These are phyloP conservation scores for Porites rus DNA, from an alignment of 92 coral and sea anemone genomes.

Conservation along the genomic window DNA sequence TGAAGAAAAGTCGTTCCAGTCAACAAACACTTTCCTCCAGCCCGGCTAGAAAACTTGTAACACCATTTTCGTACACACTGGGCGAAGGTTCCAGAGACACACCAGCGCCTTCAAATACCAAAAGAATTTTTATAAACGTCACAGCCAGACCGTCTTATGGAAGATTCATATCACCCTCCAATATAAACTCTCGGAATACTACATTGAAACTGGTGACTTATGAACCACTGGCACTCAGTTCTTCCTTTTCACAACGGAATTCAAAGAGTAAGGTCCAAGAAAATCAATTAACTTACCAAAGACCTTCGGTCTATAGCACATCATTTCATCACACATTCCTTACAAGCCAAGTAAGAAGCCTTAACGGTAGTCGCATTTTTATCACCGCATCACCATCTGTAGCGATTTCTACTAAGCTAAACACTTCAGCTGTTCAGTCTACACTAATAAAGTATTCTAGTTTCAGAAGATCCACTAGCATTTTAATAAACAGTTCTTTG, in stretches of 20 bases:
- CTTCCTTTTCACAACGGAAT: neutral
- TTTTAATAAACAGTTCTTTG: neutral
- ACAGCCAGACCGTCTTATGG: neutral
- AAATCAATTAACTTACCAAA: neutral
- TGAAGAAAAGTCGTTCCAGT: neutral
- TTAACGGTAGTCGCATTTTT: neutral
- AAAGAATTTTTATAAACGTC: neutral
- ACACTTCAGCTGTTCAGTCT: neutral
- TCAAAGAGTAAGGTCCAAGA: neutral
- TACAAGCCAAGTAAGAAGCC: neutral
- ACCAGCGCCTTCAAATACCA: neutral
- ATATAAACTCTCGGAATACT: neutral
- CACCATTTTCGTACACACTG: neutral
- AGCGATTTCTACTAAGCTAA: neutral
- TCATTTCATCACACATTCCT: neutral
- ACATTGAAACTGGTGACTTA: neutral
- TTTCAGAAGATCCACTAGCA: neutral
- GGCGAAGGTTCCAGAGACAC: neutral
- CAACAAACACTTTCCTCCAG: neutral
- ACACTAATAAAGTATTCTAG: neutral
- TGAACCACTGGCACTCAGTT: neutral
- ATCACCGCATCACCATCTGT: neutral
- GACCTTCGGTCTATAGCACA: neutral
- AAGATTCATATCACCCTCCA: neutral
- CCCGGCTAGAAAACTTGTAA: neutral